Base-by-base conservation (phyloP, 2,113 vertebrate species). In the Semicossyphus pulcher region DNA sequence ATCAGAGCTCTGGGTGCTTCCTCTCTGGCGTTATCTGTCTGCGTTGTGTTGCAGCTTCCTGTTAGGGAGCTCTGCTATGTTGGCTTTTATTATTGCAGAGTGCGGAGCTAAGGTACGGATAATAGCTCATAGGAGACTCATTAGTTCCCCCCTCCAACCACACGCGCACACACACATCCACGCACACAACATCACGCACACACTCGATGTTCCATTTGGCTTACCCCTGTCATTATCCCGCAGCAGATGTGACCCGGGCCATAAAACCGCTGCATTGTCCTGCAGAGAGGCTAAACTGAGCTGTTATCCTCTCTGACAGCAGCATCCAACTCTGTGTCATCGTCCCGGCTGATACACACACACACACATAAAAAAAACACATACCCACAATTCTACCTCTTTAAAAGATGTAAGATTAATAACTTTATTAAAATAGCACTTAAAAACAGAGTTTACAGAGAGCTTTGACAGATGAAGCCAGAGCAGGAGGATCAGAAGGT, bases 71-170 rank as follows among this genome's bases (percentile, higher is more conserved):
- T 62, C 66, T 66, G 81, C 72, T 61, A 84, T 86, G 82, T 78
- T 81, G 57, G 62, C 41, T 81, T 86, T 87, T 82, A 80, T 88
- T 78, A 81, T 86, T 86, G 84, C 82, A 80, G 68, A 70, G 72
- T 74, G 80, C 42, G 7, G 66, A 53, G 82, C 78, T 85, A 61
- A 87, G 85, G 82, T 85, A 67, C 42, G 31, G 72, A 74, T 85
- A 88, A 92, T 85, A 83, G 86, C 88, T 90, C 90, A 89, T 88
- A 66, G 86, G 86, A 91, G 91, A 91, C 84, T 89, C 87, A 83
- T 92, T 91, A 91, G 76, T 80, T 70, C 69, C 56, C 66, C 58
- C 64, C 56, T 77, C 62, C 76, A 72, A 73, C 64, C 51, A 18
- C 53, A 32, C 44, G 37, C 52, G 23, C 56, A 25, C 41, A 31